Percentiles rank a stretch among this genome's conserved stretches.
phyloP scores from a whole-genome alignment of 2,888 invertebrate species.

The Drosophila leonis region DNA sequence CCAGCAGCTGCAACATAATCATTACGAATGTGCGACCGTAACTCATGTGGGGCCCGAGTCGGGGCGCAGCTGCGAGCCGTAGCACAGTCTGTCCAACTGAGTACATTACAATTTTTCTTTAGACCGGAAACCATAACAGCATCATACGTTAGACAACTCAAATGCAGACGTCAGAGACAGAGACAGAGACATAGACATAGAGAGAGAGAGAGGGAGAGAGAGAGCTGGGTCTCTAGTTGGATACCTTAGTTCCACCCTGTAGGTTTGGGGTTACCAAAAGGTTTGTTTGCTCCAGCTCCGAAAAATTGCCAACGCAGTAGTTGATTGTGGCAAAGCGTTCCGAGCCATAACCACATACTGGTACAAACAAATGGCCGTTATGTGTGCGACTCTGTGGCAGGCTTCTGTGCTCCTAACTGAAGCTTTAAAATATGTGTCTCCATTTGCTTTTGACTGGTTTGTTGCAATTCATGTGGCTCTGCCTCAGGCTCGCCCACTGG shows the following conservation, averaged over 20 bases:
- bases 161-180: not conserved
- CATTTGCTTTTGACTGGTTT: conserved; percentile 47
- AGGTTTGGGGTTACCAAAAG: conserved; percentile 20
- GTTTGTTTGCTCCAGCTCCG: conserved; percentile 6
- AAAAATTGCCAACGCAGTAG: conserved; percentile 33
- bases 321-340: conserved; percentile 21
- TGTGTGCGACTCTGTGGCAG: conserved; percentile 12
- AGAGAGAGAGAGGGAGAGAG: not conserved
- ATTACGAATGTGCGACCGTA: conserved; percentile 64
- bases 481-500: conserved; percentile 1
- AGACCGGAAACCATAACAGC: conserved; percentile 44
- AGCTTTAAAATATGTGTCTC: conserved; percentile 35
- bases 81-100: conserved; percentile 18
- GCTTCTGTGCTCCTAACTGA: conserved; percentile 4
- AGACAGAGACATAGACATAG: not conserved
- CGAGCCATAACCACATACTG: conserved; percentile 4
- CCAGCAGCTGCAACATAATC: conserved; percentile 63
- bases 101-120: conserved; percentile 50
- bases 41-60: conserved; percentile 40
- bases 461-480: conserved; percentile 29
- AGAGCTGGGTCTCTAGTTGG: conserved; percentile 2
- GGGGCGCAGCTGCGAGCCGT: conserved; percentile 16
- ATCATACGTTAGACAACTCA: conserved; percentile 30
- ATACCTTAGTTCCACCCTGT: conserved; percentile 18
- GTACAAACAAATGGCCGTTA: conserved; percentile 5